Evolutionary conservation across 2,888 invertebrate species (phyloP).

Genomic region (Scaptomyza parva): DNA sequence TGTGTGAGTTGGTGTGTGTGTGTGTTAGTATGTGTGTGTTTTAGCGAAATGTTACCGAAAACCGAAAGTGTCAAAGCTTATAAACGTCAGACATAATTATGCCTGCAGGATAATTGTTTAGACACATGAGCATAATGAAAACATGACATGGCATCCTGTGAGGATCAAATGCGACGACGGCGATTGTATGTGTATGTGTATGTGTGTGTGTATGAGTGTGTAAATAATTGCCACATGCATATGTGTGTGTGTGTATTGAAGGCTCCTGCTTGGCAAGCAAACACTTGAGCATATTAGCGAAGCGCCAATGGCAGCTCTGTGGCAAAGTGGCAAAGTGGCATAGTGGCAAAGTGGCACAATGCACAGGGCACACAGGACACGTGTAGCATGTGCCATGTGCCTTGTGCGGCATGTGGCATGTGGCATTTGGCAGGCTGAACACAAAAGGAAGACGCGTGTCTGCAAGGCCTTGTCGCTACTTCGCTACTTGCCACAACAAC

Average conservation of each 20-base stretch:
- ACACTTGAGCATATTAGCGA: constrained; percentile 55
- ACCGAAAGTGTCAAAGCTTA: constrained; percentile 82
- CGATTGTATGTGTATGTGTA: not conserved
- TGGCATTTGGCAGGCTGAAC: not conserved
- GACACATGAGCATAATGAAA: constrained; percentile 81
- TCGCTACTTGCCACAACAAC: too few relatives aligned
- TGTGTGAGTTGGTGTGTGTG: not conserved
- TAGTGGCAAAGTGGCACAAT: constrained; percentile 4
- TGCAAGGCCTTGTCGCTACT: not conserved
- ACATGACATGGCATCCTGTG: constrained; percentile 79
- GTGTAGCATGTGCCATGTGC: too few relatives aligned
- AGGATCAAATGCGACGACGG: constrained; percentile 65
- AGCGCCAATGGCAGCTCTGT: constrained; percentile 63
- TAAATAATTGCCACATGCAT: constrained; percentile 31
- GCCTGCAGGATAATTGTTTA: constrained; percentile 81
- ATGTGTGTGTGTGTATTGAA: constrained; percentile 12
- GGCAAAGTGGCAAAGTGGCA: not conserved
- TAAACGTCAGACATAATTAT: constrained; percentile 81
- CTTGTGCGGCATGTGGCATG: constrained; percentile 13
- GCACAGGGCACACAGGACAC: constrained; percentile 15
- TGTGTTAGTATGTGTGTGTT: constrained; percentile 14
- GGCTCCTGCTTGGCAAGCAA: constrained; percentile 27
- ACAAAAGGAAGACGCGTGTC: not conserved
- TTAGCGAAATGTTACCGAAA: constrained; percentile 66
- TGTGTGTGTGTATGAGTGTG: constrained; percentile 23